Evolutionary conservation across 2,797 vertebrate species (phyloP).

Genomic region (Pelodytes ibericus): DNA sequence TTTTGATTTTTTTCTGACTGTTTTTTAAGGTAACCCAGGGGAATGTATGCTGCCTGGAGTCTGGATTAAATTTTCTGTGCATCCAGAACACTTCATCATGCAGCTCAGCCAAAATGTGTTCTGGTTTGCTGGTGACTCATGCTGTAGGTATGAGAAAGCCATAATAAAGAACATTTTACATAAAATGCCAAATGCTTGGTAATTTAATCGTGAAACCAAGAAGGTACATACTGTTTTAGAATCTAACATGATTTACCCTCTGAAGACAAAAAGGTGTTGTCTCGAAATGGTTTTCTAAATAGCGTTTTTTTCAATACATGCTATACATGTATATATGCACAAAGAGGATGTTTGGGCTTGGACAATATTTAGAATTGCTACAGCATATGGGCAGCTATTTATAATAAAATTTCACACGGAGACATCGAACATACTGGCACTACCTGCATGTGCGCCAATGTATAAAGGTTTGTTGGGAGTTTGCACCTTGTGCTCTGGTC

Average conservation of each 20-base stretch:
- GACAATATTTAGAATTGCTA: background rate
- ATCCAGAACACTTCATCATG: conserved; percentile 74
- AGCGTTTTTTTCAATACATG: background rate
- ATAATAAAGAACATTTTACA: conserved; percentile 72
- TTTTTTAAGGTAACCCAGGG: conserved; percentile 64
- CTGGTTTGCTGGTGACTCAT: conserved; percentile 72
- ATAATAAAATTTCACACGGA: too few relatives aligned
- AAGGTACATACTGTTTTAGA: conserved; percentile 59
- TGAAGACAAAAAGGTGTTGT: conserved; percentile 64
- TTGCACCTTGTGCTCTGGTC: too few relatives aligned
- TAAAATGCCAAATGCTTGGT: conserved; percentile 71
- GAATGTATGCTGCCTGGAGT: conserved; percentile 65
- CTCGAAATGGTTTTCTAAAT: conserved; percentile 43
- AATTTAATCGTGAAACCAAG: conserved; percentile 65
- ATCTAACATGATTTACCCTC: conserved; percentile 36
- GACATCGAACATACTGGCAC: too few relatives aligned
- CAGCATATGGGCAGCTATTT: too few relatives aligned
- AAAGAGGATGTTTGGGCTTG: background rate
- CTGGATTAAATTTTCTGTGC: conserved; percentile 70
- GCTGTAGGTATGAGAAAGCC: conserved; percentile 69
- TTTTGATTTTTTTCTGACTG: conserved; percentile 47
- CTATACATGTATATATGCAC: conserved; percentile 6
- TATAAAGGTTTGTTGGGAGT: too few relatives aligned
- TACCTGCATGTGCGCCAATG: too few relatives aligned
- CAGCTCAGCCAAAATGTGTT: conserved; percentile 70